Conservation (phyloP, 2,888 invertebrate species). For the Melieria picta region DNA sequence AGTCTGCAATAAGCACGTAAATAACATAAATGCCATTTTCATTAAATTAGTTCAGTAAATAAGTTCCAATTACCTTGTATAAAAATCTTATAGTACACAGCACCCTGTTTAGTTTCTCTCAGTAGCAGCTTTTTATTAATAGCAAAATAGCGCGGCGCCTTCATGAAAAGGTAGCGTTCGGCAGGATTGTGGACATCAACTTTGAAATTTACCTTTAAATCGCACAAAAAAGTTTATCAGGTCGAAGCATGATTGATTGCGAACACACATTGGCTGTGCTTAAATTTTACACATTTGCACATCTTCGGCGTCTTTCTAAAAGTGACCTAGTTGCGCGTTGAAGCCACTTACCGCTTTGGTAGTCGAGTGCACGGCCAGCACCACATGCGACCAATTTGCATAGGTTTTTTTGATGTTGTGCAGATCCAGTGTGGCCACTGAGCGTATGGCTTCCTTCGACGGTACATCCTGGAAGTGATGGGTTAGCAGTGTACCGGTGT, state of each 20-base stretch:
- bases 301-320: too few species aligned
- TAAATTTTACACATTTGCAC: background rate
- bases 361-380: conserved; percentile 75
- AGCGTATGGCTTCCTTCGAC: conserved; percentile 64
- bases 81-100: conserved; percentile 72
- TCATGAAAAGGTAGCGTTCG: conserved; percentile 61
- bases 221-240: conserved; percentile 8
- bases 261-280: too few species aligned
- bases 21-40: background rate
- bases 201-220: conserved; percentile 71
- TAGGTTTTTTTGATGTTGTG: conserved; percentile 70
- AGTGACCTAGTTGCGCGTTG: too few species aligned
- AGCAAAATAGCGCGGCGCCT: conserved; percentile 65
- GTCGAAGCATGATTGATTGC: too few species aligned
- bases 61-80: conserved; percentile 62
- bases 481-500: conserved; percentile 70
- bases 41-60: background rate
- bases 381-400: conserved; percentile 75
- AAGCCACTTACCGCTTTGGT: conserved; percentile 68
- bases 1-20: conserved; percentile 49
- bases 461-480: conserved; percentile 70
- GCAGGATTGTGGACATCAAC: conserved; percentile 72
- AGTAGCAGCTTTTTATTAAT: conserved; percentile 64
- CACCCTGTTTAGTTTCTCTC: conserved; percentile 69
- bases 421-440: conserved; percentile 70